These are phyloP conservation scores for Drosophila leonis DNA, from an alignment of 2,888 invertebrate species.

Conservation along the genomic window DNA sequence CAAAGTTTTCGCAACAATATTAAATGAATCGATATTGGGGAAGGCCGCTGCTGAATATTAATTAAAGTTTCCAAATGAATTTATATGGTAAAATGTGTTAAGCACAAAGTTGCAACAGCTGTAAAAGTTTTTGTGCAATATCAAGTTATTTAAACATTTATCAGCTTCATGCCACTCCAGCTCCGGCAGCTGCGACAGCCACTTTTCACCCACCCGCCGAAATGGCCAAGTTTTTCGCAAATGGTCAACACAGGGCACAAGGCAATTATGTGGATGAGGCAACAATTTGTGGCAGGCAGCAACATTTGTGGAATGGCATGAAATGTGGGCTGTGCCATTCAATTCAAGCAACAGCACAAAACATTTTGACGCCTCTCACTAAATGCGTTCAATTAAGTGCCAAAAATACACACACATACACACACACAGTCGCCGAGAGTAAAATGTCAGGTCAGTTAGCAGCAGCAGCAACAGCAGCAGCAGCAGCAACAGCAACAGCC, in stretches of 20 bases:
- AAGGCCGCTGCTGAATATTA: conserved; percentile 42
- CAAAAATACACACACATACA: conserved; percentile 26
- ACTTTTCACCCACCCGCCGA: conserved; percentile 4
- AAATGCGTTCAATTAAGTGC: conserved; percentile 76
- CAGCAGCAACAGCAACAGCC: conserved; percentile 7
- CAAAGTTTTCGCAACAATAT: conserved; percentile 15
- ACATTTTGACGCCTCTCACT: conserved; percentile 39
- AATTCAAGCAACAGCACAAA: conserved; percentile 13
- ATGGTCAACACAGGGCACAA: conserved; percentile 31
- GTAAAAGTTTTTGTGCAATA: conserved; percentile 57
- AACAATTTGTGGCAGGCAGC: conserved; percentile 42
- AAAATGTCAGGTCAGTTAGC: conserved; percentile 13
- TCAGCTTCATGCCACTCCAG: conserved; percentile 27
- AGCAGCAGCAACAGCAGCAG: conserved; percentile 4
- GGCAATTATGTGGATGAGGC: conserved; percentile 30
- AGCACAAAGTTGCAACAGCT: conserved; percentile 36
- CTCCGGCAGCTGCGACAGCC: background rate
- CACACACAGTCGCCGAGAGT: background rate
- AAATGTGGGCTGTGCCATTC: conserved; percentile 36
- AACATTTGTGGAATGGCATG: conserved; percentile 12
- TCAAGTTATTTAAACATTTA: conserved; percentile 66
- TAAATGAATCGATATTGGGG: conserved; percentile 36
- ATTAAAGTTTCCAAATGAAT: conserved; percentile 61
- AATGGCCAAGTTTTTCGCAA: conserved; percentile 16
- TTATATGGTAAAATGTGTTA: conserved; percentile 40